Percentiles rank a stretch among this genome's conserved stretches.
These are phyloP conservation scores for Lymantria dispar DNA, from an alignment of 2,888 invertebrate genomes.

Conservation along the genomic window DNA sequence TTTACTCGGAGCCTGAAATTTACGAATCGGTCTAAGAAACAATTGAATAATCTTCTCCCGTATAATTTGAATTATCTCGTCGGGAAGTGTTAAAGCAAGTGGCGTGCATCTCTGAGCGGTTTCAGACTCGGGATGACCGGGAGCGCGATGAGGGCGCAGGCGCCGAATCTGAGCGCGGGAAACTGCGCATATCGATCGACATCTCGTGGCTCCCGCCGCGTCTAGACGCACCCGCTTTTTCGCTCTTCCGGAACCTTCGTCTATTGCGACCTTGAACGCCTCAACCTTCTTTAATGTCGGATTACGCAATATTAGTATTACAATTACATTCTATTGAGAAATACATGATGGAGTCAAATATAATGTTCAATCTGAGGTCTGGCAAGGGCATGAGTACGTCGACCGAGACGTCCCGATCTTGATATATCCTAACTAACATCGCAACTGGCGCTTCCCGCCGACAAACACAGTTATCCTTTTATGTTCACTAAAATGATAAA, in stretches of 20 bases:
- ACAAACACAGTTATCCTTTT: slow-evolving; percentile 57
- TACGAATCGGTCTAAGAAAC: too few species aligned
- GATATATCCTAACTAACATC: slow-evolving; percentile 61
- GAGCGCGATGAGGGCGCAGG: slow-evolving; percentile 65
- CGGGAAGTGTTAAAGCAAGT: neutral
- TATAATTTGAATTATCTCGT: neutral
- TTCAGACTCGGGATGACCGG: slow-evolving; percentile 53
- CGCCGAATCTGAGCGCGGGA: slow-evolving; percentile 75
- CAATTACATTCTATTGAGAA: slow-evolving; percentile 43
- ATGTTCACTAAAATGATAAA: slow-evolving; percentile 29
- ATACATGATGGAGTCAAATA: neutral
- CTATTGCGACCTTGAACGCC: slow-evolving; percentile 78
- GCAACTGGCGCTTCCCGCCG: slow-evolving; percentile 55
- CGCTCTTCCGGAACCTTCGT: slow-evolving; percentile 79
- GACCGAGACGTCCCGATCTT: slow-evolving; percentile 71
- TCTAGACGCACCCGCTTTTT: slow-evolving; percentile 78
- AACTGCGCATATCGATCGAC: slow-evolving; percentile 79
- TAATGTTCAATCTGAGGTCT: slow-evolving; percentile 29
- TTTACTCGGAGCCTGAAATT: too few species aligned
- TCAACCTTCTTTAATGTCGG: slow-evolving; percentile 78
- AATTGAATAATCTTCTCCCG: too few species aligned
- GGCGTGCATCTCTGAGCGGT: slow-evolving; percentile 45
- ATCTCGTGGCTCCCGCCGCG: slow-evolving; percentile 64
- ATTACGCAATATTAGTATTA: slow-evolving; percentile 59
- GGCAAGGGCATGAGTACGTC: slow-evolving; percentile 59